Evolutionary conservation across 2,888 invertebrate species (phyloP), one percentile per base, ranked within the genome.

Genomic region (Philonicus albiceps): DNA sequence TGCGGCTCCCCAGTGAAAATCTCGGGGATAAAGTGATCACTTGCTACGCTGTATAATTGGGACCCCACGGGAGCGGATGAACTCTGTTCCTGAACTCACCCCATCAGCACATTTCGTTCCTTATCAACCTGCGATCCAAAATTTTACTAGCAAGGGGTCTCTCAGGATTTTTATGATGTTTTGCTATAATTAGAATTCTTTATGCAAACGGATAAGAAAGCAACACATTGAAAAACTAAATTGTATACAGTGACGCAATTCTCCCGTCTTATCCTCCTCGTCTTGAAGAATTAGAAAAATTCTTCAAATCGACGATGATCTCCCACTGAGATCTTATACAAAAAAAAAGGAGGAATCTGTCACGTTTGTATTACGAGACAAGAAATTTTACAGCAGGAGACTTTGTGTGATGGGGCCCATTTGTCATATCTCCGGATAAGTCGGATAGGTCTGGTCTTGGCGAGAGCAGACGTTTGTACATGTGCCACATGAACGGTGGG

Each of bases 281-380:
- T 55, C 16, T 11, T 8, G 27, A 81, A 81, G 81, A 81, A 31
- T 81, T 81, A 55, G 34, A 81, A 81, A 64, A 64, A 64, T 64
- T 64, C 34, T 30, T 53, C 40, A 53, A 27, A 80, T 49, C 22
- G 81, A 64, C 31, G 55, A 64, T 27, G 64, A 64, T 81, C 81
- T 81, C 81, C 81, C 81, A 81, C 81, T 55, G 81, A 81, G 81
- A 64, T 64, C 30, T 22, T 81, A 55, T 55, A 43, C 16, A 43
- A 16, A 16, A 40, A 43, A 31, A 64, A 81, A 55, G 22, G 34
- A 81, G 81, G 81, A 81, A 81, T 81, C 55, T 81, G 81, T 55
- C 81, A 55, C 81, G 64, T 81, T 81, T 64, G 55, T 55, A 31
- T 34, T 11, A 30, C 81, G 31, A 81, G 34, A 31, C 11, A 34